phyloP scores from a whole-genome alignment of 2,888 invertebrate species.

The Caenorhabditis doughertyi region DNA sequence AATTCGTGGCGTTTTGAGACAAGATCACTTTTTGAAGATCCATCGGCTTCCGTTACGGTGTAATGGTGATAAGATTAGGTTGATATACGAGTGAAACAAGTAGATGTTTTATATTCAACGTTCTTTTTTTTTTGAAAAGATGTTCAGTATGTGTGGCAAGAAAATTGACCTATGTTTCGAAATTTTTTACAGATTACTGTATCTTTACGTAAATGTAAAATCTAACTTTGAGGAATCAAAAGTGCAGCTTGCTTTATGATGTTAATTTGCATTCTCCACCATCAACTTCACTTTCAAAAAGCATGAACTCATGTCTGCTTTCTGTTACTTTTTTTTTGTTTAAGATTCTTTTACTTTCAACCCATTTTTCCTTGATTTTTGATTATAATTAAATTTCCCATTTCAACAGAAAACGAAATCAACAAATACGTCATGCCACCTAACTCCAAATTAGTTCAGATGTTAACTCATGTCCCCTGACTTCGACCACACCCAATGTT shows the following conservation, averaged over 20 bases:
- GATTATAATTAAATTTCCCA: background rate
- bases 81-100: background rate
- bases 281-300: too few species aligned
- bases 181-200: too few species aligned
- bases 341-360: background rate
- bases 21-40: background rate
- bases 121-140: background rate
- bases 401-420: background rate
- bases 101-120: background rate
- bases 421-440: background rate
- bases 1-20: background rate
- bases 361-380: background rate
- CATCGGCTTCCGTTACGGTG: background rate
- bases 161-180: background rate
- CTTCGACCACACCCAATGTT: constrained; percentile 54
- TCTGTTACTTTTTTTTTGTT: too few species aligned
- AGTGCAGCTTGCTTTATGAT: too few species aligned
- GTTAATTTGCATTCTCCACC: too few species aligned
- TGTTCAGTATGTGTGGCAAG: background rate
- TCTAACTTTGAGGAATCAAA: too few species aligned
- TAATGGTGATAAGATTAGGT: background rate
- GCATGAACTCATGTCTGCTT: too few species aligned
- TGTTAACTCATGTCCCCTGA: background rate
- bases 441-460: background rate
- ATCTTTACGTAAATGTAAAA: too few species aligned